Evolutionary conservation across 2,797 vertebrate species (phyloP).

Genomic region (Simalia tracyae): DNA sequence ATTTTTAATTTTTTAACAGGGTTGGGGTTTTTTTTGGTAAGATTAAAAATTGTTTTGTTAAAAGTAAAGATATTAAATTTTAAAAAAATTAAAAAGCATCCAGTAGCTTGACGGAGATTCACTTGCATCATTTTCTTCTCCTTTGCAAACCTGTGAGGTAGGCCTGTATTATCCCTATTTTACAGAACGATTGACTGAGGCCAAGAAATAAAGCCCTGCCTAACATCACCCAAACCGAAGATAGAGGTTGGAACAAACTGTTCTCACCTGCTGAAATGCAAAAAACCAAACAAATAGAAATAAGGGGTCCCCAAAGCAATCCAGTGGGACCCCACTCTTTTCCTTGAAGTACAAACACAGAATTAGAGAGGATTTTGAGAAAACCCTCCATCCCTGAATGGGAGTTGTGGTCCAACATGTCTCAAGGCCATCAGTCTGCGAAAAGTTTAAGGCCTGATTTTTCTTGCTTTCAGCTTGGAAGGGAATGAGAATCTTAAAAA

Average conservation of each 20-base stretch:
- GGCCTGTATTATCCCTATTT: background rate
- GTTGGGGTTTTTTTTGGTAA: background rate
- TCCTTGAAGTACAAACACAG: too few relatives aligned
- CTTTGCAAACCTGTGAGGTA: background rate
- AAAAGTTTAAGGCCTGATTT: background rate
- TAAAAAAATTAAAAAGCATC: background rate
- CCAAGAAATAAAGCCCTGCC: too few relatives aligned
- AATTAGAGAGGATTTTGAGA: too few relatives aligned
- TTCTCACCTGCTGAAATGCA: too few relatives aligned
- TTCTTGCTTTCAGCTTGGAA: too few relatives aligned
- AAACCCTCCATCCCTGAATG: too few relatives aligned
- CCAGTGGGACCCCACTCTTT: too few relatives aligned
- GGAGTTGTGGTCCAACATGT: background rate
- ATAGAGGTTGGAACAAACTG: too few relatives aligned
- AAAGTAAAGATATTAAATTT: background rate
- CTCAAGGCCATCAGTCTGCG: background rate
- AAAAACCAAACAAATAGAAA: too few relatives aligned
- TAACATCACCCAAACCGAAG: too few relatives aligned
- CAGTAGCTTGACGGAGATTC: background rate
- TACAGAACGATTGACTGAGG: background rate
- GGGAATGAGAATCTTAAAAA: background rate
- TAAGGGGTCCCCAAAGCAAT: too few relatives aligned
- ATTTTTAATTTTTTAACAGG: background rate
- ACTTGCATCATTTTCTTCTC: background rate
- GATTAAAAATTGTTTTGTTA: background rate